Evolutionary conservation across 2,113 vertebrate species (phyloP).

Genomic region (Eulemur rufifrons): DNA sequence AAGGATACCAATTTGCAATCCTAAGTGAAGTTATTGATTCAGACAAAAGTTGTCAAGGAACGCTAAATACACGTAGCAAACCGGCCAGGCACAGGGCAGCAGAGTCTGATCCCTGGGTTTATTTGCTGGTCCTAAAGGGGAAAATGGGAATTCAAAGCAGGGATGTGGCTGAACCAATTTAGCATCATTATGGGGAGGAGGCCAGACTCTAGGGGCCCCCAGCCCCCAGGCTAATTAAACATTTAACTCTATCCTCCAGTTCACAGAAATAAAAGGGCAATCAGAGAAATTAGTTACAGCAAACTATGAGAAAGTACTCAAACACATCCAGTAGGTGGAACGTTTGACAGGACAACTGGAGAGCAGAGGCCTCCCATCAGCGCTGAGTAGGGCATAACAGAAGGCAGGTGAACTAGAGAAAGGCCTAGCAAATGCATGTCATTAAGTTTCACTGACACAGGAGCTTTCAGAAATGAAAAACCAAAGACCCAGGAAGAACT

Average conservation of each 20-base stretch:
- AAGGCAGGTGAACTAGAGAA: not conserved
- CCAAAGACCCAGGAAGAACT: not conserved
- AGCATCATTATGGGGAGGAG: rapidly evolving
- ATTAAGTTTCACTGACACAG: not conserved
- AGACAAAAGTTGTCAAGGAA: not conserved
- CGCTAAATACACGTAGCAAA: rapidly evolving
- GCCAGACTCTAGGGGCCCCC: rapidly evolving
- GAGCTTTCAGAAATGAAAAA: not conserved
- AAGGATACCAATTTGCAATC: not conserved
- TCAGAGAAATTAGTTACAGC: not conserved
- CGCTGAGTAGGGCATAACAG: not conserved
- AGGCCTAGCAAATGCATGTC: not conserved
- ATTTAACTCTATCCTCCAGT: not conserved
- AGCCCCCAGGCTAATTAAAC: too few species aligned
- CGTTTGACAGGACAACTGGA: rapidly evolving
- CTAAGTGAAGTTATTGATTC: not conserved
- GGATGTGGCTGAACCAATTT: rapidly evolving
- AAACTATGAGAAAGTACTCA: not conserved
- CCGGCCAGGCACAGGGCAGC: rapidly evolving
- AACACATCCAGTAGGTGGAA: not conserved
- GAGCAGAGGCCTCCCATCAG: not conserved
- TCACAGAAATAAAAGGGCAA: not conserved
- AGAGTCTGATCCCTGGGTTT: not conserved
- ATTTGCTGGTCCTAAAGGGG: not conserved
- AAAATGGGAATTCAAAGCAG: not conserved